Evolutionary conservation across 2,797 vertebrate genomes (phyloP), one percentile per base, ranked within the genome.

Genomic region (Notolabrus celidotus): DNA sequence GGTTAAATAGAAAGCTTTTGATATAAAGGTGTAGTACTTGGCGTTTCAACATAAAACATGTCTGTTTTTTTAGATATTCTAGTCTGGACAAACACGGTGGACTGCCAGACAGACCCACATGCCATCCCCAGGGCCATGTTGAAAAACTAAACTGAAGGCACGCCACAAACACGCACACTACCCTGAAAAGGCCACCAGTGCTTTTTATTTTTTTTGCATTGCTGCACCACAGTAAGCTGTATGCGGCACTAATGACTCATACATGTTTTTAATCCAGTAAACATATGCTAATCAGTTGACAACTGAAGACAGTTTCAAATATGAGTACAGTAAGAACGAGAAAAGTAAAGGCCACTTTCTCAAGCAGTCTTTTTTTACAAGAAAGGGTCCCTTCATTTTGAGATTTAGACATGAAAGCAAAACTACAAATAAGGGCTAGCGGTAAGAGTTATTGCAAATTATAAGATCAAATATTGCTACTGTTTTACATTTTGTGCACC

Each of bases 221-320:
- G 75, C 46, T 46, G 22, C 51, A 63, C 33, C 16, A 29, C 64
- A 39, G 15, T 71, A 62, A 84, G 39, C 55, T 75, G 51, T 25
- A 62, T 57, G 59, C 64, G 57, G 45, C 64, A 63, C 66, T 42
- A 46, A 56, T 80, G 82, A 87, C 76, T 74, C 78, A 80, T 71
- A 19, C 63, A 49, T 60, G 70, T 61, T 61, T 83, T 74, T 77
- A 82, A 86, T 86, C 82, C 84, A 49, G 55, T 55, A 62, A 64
- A 74, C 65, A 55, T 80, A 80, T 82, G 79, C 74, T 73, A 82
- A 87, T 87, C 78, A 67, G 70, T 43, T 51, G 53, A 65, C 56
- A 82, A 53, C 10, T 2, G 39, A 50, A 2, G 10, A 16, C 39
- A 15, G 47, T 69, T 51, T 43, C 16, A 58, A 61, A 54, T 67